Evolutionary conservation across 2,888 invertebrate species (phyloP), one percentile per base, ranked within the genome.

Genomic region (Cylindroiulus punctatus): DNA sequence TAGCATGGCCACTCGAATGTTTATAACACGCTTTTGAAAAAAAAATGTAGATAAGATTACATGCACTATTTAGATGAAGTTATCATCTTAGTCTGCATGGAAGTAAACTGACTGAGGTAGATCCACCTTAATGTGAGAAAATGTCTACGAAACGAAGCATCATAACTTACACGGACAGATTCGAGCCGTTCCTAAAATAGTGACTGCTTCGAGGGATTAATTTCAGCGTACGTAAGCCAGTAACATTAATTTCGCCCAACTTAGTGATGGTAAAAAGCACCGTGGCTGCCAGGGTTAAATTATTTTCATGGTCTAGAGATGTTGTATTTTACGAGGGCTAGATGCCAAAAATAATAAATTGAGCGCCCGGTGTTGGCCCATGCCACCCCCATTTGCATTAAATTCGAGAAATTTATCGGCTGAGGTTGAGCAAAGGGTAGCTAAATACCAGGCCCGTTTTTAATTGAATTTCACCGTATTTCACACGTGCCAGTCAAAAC

Each of bases 381-480:
- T 1, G 57, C 57, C n/a, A 65, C 57, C 57, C 57, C 22, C 57
- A 65, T 65, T 65, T 65, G 57, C 57, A 65, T 65, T 7, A 65
- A 22, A 65, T 26, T 8, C 57, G 57, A 65, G 22, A 26, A n/a
- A 65, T 65, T 65, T 65, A 65, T 65, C 5, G 57, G 57, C 57
- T 12, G 22, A 8, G 57, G 57, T 65, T 65, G 57, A 22, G 57
- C 57, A 26, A 65, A 65, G 57, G 57, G 57, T 65, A 65, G 57
- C 57, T 65, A 65, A 65, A 65, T 19, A 65, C 57, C 22, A n/a
- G 57, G 57, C 22, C 26, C 57, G 22, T 65, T 65, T 40, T 65
- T 65, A 65, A 65, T 65, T 65, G 57, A 65, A 65, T 65, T 65
- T 65, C 22, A 22, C 57, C 26, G 57, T 65, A 65, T 65, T 65